These are phyloP conservation scores for Polyommatus icarus DNA, from an alignment of 2,888 invertebrate genomes.

Conservation along the genomic window DNA sequence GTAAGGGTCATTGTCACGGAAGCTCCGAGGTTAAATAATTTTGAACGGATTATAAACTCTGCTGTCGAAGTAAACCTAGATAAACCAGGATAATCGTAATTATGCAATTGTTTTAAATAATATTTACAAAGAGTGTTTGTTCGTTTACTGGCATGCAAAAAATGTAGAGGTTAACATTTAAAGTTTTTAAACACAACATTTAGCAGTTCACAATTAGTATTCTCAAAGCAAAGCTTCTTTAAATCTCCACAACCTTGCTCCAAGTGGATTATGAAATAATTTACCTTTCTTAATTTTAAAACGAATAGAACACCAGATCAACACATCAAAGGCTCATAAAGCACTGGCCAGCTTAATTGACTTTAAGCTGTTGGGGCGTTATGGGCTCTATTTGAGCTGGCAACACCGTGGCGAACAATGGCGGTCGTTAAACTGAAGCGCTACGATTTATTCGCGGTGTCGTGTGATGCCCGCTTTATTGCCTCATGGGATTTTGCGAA, in stretches of 20 bases:
- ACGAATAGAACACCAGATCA: not conserved
- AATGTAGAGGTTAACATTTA: too few relatives aligned
- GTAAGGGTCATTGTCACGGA: not conserved
- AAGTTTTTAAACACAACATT: not conserved
- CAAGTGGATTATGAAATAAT: not conserved
- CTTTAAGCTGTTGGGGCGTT: conserved; percentile 61
- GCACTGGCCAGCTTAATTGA: conserved; percentile 64
- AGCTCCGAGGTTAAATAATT: not conserved
- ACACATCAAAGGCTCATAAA: conserved; percentile 41
- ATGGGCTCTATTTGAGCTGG: conserved; percentile 61
- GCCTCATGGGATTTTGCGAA: not conserved
- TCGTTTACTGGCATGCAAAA: too few relatives aligned
- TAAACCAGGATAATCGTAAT: not conserved
- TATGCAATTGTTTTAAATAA: not conserved
- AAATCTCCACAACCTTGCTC: not conserved
- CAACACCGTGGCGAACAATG: conserved; percentile 55
- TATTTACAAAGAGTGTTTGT: too few relatives aligned
- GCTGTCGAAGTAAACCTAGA: not conserved
- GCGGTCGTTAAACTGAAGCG: conserved; percentile 48
- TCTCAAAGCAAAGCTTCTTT: not conserved
- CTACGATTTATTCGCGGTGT: conserved; percentile 49
- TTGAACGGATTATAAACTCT: not conserved
- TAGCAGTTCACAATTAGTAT: not conserved
- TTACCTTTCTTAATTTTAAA: not conserved
- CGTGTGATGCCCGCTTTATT: conserved; percentile 30